Evolutionary conservation across 2,113 vertebrate species (phyloP).

Genomic region (Rhynchopsitta pachyrhyncha): DNA sequence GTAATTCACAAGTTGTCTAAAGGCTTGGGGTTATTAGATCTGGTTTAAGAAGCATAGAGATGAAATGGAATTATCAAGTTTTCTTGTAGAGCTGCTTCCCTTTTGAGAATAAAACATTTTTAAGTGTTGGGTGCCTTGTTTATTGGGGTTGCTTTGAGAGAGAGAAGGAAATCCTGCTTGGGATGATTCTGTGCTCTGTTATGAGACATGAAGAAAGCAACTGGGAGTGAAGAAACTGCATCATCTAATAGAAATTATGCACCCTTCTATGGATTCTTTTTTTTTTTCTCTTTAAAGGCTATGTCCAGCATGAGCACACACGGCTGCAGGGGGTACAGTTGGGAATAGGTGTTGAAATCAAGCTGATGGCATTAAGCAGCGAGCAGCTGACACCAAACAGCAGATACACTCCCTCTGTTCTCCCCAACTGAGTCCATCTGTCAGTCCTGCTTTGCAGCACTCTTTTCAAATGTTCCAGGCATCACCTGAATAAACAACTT

Average conservation of each 20-base stretch:
- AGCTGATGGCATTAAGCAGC: neutral
- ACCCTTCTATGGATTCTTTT: neutral
- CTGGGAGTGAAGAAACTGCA: neutral
- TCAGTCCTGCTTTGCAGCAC: neutral
- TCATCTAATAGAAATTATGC: neutral
- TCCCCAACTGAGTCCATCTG: neutral
- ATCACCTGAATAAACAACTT: slow-evolving; percentile 33
- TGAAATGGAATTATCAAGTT: neutral
- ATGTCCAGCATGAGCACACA: neutral
- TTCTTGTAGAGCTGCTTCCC: neutral
- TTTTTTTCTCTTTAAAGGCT: neutral
- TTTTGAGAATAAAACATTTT: neutral
- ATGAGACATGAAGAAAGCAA: neutral
- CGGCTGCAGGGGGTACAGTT: neutral
- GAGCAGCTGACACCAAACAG: neutral
- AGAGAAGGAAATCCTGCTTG: neutral
- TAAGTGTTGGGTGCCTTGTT: neutral
- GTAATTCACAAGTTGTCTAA: neutral
- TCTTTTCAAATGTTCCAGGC: neutral
- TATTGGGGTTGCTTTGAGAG: neutral
- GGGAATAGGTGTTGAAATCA: neutral
- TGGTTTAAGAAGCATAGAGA: neutral
- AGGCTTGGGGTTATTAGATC: neutral
- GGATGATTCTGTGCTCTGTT: neutral
- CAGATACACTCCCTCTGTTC: neutral